Evolutionary conservation across 1,140 invertebrate species (phyloP), one percentile per base, ranked within the genome.

Genomic region (Pectinophora gossypiella): DNA sequence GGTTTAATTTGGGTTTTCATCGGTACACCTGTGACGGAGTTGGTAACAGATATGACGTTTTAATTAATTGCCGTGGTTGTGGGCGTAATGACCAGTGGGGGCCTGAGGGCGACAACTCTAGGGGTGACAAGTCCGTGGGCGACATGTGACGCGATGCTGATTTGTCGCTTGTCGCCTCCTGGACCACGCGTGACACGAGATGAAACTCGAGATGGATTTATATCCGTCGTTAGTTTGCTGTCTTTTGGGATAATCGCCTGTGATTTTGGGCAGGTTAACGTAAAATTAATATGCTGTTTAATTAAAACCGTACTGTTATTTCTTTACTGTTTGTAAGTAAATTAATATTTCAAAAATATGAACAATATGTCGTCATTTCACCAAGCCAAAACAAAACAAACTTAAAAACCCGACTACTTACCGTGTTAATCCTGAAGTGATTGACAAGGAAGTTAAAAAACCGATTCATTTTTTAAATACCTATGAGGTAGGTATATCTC

Each of bases 21-120:
- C 54, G 47, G 42, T 56, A 60, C 70, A 74, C 76, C 72, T 76
- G 72, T 59, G 61, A 61, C 63, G 45, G 49, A 56, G 61, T 60
- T 53, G 59, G 57, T 60, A 49, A 64, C 62, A 48, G 68, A 65
- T 69, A 67, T 72, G 64, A 69, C 59, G 54, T 66, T 62, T 64
- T 65, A 68, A 77, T 77, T 75, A 74, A 78, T 76, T 58, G 59
- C 46, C 36, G 56, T 44, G 22, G 54, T 45, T 46, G 53, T 57
- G 43, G 42, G 40, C 36, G 42, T 70, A 67, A 69, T 64, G 54
- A 55, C 61, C 49, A 32, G 50, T 51, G 19, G 48, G 22, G 38
- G 48, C 43, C 9, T 3, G 9, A n/a, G 27, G 27, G 27, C n/a
- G 27, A 32, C n/a, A n/a, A n/a, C 9, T 32, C 9, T 12, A 32